Evolutionary conservation across 1,140 invertebrate species (phyloP).

Genomic region (Drosophila prosaltans): DNA sequence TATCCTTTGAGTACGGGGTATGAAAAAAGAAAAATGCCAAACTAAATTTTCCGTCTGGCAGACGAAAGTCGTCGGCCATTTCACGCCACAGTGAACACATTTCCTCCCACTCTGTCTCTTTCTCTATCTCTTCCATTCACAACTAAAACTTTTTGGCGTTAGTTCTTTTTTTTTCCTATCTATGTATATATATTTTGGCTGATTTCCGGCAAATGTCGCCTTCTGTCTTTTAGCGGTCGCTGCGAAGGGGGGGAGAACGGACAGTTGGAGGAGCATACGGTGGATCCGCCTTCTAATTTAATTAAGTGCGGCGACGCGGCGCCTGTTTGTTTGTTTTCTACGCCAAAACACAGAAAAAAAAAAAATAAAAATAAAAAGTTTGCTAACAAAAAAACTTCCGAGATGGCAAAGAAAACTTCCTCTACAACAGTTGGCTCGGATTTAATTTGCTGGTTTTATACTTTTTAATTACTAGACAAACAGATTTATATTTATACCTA

Average conservation of each 20-base stretch:
- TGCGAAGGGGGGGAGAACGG: not conserved
- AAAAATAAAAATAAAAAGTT: constrained; percentile 31
- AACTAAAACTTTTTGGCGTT: constrained; percentile 60
- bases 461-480: constrained; percentile 81
- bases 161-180: constrained; percentile 42
- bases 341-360: constrained; percentile 10
- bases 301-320: constrained; percentile 76
- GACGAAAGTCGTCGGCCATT: constrained; percentile 68
- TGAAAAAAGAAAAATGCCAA: constrained; percentile 18
- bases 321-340: constrained; percentile 60
- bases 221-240: constrained; percentile 31
- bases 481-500: constrained; percentile 36
- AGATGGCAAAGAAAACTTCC: constrained; percentile 38
- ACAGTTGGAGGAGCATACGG: not conserved
- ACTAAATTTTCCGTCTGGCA: constrained; percentile 48
- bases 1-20: not conserved
- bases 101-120: not conserved
- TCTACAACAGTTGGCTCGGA: constrained; percentile 63
- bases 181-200: constrained; percentile 25
- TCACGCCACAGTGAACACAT: constrained; percentile 62
- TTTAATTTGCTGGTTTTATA: constrained; percentile 80
- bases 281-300: constrained; percentile 66
- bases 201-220: constrained; percentile 63
- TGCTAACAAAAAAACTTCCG: constrained; percentile 18
- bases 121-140: not conserved